These are phyloP conservation scores for Hydropotes inermis DNA, from an alignment of 2,113 vertebrate genomes.

Conservation along the genomic window DNA sequence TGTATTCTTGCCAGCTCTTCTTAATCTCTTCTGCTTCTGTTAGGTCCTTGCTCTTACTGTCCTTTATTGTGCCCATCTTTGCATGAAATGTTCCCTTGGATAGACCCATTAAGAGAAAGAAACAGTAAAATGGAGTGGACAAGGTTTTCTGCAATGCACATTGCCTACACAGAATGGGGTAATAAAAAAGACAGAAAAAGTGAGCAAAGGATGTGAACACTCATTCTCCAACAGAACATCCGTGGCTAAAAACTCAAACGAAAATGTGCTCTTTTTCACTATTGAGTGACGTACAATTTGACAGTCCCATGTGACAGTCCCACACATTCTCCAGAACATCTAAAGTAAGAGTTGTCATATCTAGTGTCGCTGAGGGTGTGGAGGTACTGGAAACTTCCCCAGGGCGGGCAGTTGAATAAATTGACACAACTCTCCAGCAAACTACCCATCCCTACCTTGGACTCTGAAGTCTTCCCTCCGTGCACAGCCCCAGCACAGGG, in stretches of 20 bases:
- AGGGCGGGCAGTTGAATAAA: background rate
- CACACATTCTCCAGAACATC: background rate
- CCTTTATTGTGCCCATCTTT: background rate
- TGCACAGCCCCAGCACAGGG: too few relatives aligned
- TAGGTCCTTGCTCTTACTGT: background rate
- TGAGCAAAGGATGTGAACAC: background rate
- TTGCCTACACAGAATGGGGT: background rate
- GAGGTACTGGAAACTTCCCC: background rate
- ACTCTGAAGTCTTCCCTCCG: background rate
- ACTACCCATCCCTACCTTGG: background rate
- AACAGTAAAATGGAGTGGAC: background rate
- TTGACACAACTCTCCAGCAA: background rate
- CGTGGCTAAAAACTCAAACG: background rate
- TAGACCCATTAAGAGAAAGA: background rate
- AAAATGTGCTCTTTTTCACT: background rate
- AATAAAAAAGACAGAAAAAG: background rate
- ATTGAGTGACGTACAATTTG: background rate
- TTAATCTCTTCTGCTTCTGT: background rate
- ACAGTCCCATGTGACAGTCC: background rate
- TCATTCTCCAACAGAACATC: background rate
- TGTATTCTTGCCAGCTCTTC: background rate
- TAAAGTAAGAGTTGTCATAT: background rate
- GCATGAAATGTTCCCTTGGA: background rate
- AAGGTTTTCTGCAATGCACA: background rate
- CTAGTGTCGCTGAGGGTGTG: background rate